Evolutionary conservation across 2,113 vertebrate genomes (phyloP).

Genomic region (Notarius quadriscutis): DNA sequence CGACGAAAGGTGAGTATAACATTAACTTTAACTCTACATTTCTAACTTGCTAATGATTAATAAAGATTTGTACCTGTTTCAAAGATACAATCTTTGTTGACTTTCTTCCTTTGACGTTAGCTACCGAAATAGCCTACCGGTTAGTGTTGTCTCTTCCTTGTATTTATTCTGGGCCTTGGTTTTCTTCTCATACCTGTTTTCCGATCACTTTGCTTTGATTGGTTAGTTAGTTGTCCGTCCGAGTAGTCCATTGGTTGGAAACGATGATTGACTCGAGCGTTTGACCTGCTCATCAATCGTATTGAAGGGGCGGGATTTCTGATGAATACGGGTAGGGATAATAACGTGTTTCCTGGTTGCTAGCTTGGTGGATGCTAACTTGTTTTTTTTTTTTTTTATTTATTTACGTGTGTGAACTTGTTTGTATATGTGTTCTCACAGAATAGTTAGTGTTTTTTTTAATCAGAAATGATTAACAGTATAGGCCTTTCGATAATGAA

Average conservation of each 20-base stretch:
- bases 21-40: neutral
- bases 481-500: too few relatives aligned
- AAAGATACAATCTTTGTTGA: constrained; percentile 5
- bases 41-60: neutral
- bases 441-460: too few relatives aligned
- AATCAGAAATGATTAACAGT: neutral
- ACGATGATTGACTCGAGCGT: neutral
- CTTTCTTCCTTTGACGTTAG: constrained; percentile 15
- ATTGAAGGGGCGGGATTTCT: neutral
- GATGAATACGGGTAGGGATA: neutral
- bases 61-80: neutral
- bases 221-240: neutral
- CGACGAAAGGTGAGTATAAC: constrained; percentile 25
- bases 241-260: neutral
- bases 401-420: neutral
- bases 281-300: neutral
- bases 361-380: neutral
- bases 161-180: neutral
- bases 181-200: neutral
- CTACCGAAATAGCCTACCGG: constrained; percentile 7
- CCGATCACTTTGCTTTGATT: neutral
- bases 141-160: constrained; percentile 36
- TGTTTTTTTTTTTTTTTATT: constrained; percentile 4
- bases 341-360: constrained; percentile 7
- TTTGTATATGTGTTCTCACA: neutral